Base-by-base conservation (phyloP, 2,113 vertebrate species). In the Benitochromis conjunctus region DNA sequence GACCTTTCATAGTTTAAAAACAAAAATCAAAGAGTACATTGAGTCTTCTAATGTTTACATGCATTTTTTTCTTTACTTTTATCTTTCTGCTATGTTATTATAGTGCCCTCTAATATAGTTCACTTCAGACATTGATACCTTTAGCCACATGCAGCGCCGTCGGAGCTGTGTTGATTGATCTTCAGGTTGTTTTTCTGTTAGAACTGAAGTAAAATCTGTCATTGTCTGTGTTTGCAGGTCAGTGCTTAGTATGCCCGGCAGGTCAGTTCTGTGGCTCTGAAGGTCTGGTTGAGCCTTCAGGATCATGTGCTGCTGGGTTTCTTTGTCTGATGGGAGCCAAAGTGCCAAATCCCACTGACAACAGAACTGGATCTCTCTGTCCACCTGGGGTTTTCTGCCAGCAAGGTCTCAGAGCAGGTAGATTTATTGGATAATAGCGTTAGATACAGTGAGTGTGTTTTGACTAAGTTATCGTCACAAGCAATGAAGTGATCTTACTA, bases 241-340 rank as follows among this genome's bases (percentile, higher is more conserved):
- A 97, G 83, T 97, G 97, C 74, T 76, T 94, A 2, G 43, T 87
- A 16, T 97, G 97, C 91, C 95, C 96, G 4, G 81, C 85, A 16
- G 96, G 96, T 38, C 92, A 88, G 83, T 97, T 96, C 90, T 97
- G 97, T 90, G 94, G 94, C 7, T 96, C 94, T 26, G 95, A 96
- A 74, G 97, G 95, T 81, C 95, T 96, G 83, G 84, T 84, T n/a
- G 80, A 93, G 76, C 96, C 96, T 9, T 94, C 96, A n/a, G 97
- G 96, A 13, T 78, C 36, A 3, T 97, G 97, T 83, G 90, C 94
- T 38, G 71, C 92, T 41, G 96, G 97, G 3, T 97, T 96, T 86
- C 95, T 96, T 78, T 97, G 97, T 90, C 77, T 95, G 87, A 87
- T 16, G 34, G 94, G 92, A 11, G 95, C 96, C 83, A 94, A 84